A percentile compares a stretch with the other conserved stretches of the same genome.
phyloP scores from a whole-genome alignment of 2,113 vertebrate species.

The Cygnus buccinator region DNA sequence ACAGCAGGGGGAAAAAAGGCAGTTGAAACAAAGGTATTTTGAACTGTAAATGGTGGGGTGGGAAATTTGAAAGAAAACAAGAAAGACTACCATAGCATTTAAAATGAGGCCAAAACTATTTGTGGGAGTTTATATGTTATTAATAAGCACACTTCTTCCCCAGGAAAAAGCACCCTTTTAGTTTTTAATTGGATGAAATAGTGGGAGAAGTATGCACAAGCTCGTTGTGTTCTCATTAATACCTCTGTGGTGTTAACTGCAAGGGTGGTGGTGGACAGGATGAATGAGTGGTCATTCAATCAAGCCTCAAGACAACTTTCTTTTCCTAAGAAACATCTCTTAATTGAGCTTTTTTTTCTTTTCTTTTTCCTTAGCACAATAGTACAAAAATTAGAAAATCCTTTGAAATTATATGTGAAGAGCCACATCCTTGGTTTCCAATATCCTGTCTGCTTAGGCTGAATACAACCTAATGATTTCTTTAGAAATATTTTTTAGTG shows the following conservation, averaged over 20 bases:
- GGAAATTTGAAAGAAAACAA: background rate
- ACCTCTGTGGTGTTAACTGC: background rate
- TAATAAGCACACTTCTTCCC: background rate
- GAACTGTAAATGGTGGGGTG: background rate
- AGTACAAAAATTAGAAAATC: background rate
- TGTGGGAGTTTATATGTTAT: background rate
- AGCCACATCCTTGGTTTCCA: background rate
- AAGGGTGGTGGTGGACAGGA: background rate
- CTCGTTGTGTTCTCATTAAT: background rate
- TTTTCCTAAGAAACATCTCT: background rate
- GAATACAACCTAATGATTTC: background rate
- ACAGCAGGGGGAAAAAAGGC: background rate
- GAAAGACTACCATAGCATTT: background rate
- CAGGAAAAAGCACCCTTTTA: background rate
- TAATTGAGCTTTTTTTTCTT: background rate
- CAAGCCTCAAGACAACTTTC: background rate
- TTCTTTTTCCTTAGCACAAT: background rate
- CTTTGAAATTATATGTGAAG: background rate
- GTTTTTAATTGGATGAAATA: background rate
- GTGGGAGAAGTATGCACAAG: background rate
- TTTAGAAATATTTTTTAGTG: background rate
- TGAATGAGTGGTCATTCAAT: background rate
- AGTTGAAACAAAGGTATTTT: background rate
- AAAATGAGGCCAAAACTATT: background rate
- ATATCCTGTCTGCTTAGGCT: background rate